These are phyloP conservation scores for Noctua comes DNA, from an alignment of 2,888 invertebrate species.

Conservation along the genomic window DNA sequence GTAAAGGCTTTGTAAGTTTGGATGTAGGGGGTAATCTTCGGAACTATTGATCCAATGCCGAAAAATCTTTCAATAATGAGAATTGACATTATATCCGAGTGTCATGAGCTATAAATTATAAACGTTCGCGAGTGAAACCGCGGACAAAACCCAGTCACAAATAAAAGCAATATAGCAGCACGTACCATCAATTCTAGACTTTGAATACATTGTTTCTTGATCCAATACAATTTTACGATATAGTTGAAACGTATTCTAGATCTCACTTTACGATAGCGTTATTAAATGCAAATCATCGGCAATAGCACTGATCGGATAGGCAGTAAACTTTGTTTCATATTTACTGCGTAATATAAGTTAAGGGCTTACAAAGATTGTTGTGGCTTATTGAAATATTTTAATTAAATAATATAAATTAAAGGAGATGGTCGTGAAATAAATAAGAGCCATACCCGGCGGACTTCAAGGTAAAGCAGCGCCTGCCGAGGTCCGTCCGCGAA, in stretches of 20 bases:
- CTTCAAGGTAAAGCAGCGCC: background rate
- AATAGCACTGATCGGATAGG: background rate
- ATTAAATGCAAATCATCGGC: slow-evolving; percentile 32
- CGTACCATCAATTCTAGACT: background rate
- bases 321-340: slow-evolving; percentile 20
- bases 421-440: background rate
- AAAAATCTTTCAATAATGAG: no score
- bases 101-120: no score
- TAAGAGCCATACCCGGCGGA: background rate
- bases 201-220: slow-evolving; percentile 30
- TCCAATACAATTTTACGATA: slow-evolving; percentile 32
- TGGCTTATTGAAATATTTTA: background rate
- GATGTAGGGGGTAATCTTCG: no score
- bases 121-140: background rate
- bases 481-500: background rate
- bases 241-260: slow-evolving; percentile 15
- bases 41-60: no score
- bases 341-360: slow-evolving; percentile 4
- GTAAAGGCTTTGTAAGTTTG: no score
- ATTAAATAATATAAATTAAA: background rate
- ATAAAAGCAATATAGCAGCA: slow-evolving; percentile 3
- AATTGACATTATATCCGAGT: background rate
- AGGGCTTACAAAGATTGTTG: background rate
- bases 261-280: slow-evolving; percentile 26
- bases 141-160: background rate